A percentile compares a stretch with the other conserved stretches of the same genome.
phyloP scores from a whole-genome alignment of 2,797 vertebrate genomes.

The Dicrostonyx torquatus region DNA sequence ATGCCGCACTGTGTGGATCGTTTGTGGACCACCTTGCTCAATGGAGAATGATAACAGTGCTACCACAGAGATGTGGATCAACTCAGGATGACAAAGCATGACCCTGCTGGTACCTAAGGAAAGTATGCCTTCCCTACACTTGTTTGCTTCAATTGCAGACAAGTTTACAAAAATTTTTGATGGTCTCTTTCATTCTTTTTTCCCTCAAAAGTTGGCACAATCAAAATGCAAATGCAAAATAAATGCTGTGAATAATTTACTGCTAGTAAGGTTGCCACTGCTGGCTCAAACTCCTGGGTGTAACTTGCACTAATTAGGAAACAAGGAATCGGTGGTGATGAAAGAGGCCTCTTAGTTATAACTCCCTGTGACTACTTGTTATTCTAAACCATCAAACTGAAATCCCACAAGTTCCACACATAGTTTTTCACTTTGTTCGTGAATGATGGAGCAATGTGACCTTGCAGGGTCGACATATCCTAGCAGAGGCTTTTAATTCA shows the following conservation, averaged over 20 bases:
- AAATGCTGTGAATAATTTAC: constrained; percentile 19
- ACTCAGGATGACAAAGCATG: constrained; percentile 54
- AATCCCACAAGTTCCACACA: neutral
- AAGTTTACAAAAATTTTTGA: constrained; percentile 46
- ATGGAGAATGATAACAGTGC: constrained; percentile 79
- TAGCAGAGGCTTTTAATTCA: neutral
- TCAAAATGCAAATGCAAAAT: constrained; percentile 40
- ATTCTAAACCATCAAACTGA: constrained; percentile 48
- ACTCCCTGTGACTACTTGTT: constrained; percentile 20
- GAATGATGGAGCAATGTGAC: neutral
- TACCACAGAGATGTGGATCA: constrained; percentile 73
- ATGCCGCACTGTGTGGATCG: constrained; percentile 78
- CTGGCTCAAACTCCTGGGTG: constrained; percentile 1
- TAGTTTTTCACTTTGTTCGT: neutral
- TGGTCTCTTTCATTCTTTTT: neutral
- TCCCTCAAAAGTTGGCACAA: neutral
- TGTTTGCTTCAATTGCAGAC: constrained; percentile 40
- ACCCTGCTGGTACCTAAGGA: constrained; percentile 72
- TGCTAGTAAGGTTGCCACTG: constrained; percentile 10
- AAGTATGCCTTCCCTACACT: constrained; percentile 58
- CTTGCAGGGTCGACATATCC: neutral
- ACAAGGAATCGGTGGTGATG: neutral
- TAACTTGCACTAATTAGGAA: constrained; percentile 40
- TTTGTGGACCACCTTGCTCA: constrained; percentile 74
- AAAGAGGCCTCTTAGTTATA: constrained; percentile 15